Evolutionary conservation across 2,888 invertebrate genomes (phyloP), one percentile per base, ranked within the genome.

Genomic region (Tiphia femorata): DNA sequence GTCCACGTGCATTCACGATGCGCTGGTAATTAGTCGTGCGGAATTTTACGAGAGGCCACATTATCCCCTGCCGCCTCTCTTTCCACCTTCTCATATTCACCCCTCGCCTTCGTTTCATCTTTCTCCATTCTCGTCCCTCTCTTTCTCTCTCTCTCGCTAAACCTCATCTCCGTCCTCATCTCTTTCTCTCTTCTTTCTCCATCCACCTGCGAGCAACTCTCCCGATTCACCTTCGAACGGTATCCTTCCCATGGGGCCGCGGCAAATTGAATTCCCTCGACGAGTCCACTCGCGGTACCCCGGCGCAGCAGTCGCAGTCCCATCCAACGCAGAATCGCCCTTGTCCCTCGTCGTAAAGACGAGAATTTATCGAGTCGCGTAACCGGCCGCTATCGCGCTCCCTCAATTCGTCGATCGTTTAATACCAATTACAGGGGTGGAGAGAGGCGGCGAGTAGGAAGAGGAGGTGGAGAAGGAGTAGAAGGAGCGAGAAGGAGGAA

Each of bases 21-120:
- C 47, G 33, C 52, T 35, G 51, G 49, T 64, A 74, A 77, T 76
- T 76, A 77, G 62, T 64, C 54, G 58, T 62, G 68, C 63, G 61
- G 62, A 73, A 73, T 76, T 75, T 76, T 72, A 76, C 76, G 70
- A 75, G 64, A 57, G 55, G 60, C 55, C n/a, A n/a, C n/a, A n/a
- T n/a, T n/a, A n/a, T n/a, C n/a, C n/a, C n/a, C n/a, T n/a, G n/a
- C n/a, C 56, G 62, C 50, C 59, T 41, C 19, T 44, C 12, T 33
- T 14, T n/a, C 30, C 7, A 14, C 10, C 23, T 27, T 14, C 19
- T 38, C 27, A 10, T 19, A 5, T 4, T 3, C 20, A 16, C 16
- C 25, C 25, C 30, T 42, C 49, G 1, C n/a, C 14, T 35, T 42
- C 51, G 1, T 19, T 14, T n/a, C n/a, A n/a, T n/a, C 44, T 3